phyloP scores from a whole-genome alignment of 37 sponge, comb jelly and placozoan genomes.

The Hormiphora californensis region DNA sequence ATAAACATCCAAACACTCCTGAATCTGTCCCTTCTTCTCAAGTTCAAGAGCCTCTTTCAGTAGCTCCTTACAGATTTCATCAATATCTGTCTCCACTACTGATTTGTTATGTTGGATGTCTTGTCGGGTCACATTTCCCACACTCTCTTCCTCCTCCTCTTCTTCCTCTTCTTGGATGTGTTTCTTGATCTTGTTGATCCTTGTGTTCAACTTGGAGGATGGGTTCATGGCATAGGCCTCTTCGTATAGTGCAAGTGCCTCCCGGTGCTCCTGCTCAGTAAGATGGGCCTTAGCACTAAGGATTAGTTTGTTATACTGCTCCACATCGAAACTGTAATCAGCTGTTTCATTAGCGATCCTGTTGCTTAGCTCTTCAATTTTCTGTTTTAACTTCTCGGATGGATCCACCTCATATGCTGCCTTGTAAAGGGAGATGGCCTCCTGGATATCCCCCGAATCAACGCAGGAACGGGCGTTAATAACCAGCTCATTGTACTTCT shows the following conservation, averaged over 20 bases:
- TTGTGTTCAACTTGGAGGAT: not conserved
- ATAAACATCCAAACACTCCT: not conserved
- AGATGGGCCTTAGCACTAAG: not conserved
- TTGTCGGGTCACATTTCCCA: not conserved
- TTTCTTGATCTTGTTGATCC: not conserved
- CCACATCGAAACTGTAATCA: not conserved
- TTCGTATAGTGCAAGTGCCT: not conserved
- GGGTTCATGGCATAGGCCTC: not conserved
- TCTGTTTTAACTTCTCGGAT: not conserved
- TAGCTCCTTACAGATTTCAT: not conserved
- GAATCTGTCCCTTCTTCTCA: not conserved
- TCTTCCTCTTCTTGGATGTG: not conserved
- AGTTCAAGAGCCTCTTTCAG: not conserved
- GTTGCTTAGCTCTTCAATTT: not conserved
- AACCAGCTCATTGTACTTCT: not conserved
- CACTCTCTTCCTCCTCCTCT: not conserved
- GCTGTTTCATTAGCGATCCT: not conserved
- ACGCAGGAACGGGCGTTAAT: not conserved
- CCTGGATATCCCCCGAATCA: not conserved
- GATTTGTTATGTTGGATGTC: not conserved
- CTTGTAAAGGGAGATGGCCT: not conserved
- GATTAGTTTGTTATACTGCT: constrained; percentile 1
- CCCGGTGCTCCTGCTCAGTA: not conserved
- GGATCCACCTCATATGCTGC: not conserved
- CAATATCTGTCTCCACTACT: not conserved